Percentiles rank a stretch among this genome's conserved stretches.
phyloP scores from a whole-genome alignment of 2,888 invertebrate species.

The Hydrotaea diabolus region DNA sequence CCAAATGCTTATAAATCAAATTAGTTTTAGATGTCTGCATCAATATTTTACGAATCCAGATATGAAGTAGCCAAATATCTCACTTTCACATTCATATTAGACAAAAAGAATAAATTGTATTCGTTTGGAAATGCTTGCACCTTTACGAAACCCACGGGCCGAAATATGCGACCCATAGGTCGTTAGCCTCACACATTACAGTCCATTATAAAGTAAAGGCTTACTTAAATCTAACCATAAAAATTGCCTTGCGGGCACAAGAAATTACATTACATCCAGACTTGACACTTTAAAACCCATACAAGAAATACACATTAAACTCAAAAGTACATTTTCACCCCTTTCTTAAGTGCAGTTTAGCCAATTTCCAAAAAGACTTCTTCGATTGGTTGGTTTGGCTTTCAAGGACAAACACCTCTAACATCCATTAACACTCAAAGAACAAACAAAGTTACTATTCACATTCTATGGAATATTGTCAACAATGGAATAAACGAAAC shows the following conservation, averaged over 20 bases:
- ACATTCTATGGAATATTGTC: background rate
- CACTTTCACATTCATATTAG: no score
- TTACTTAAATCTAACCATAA: background rate
- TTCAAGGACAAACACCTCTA: background rate
- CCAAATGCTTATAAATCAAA: no score
- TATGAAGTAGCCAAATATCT: no score
- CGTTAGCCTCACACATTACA: background rate
- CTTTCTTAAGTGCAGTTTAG: background rate
- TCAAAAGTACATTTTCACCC: background rate
- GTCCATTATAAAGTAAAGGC: background rate
- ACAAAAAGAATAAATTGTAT: no score
- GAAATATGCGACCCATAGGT: background rate
- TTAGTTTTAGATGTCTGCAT: no score
- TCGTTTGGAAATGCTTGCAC: no score
- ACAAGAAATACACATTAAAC: background rate
- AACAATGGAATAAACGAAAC: slow-evolving; percentile 5
- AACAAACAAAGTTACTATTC: background rate
- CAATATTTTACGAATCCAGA: no score
- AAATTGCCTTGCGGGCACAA: background rate
- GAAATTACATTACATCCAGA: no score
- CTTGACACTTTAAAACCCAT: no score
- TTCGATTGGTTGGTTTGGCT: background rate
- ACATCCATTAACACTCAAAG: background rate
- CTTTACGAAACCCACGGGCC: no score
- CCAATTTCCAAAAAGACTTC: background rate